Evolutionary conservation across 2,113 vertebrate genomes (phyloP).

Genomic region (Microtus richardsoni): DNA sequence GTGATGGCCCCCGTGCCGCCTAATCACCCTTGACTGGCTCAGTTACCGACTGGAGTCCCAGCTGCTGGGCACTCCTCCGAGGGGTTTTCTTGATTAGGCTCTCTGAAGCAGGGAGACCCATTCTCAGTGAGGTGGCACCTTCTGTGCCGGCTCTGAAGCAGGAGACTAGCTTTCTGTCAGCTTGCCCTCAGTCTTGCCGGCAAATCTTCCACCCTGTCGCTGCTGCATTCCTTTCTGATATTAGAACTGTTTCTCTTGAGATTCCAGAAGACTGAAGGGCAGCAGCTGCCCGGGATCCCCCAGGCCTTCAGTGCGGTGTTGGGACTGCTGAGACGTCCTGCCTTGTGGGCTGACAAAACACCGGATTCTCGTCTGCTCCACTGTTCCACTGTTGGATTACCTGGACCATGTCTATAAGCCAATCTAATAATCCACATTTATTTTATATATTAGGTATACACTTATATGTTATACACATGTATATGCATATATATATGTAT

Average conservation of each 20-base stretch:
- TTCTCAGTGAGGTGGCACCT: not conserved
- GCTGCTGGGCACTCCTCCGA: not conserved
- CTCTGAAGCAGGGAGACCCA: not conserved
- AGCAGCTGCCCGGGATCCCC: not conserved
- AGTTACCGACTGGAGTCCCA: no score
- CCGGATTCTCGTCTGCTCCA: not conserved
- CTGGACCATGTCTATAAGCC: not conserved
- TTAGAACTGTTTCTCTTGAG: not conserved
- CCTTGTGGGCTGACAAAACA: not conserved
- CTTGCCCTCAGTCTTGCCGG: not conserved
- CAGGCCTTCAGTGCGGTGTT: not conserved
- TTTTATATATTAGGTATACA: not conserved
- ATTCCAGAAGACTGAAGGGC: not conserved
- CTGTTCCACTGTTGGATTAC: not conserved
- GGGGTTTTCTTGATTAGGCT: not conserved
- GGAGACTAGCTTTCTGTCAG: not conserved
- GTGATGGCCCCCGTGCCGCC: not conserved
- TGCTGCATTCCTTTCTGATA: not conserved
- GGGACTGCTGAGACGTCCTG: not conserved
- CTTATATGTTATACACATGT: not conserved
- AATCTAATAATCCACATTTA: not conserved
- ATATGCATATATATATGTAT: not conserved
- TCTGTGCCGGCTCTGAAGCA: not conserved
- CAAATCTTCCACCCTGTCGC: not conserved
- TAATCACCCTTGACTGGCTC: not conserved